Evolutionary conservation across 2,113 vertebrate genomes (phyloP).

Genomic region (Pardalotus punctatus): DNA sequence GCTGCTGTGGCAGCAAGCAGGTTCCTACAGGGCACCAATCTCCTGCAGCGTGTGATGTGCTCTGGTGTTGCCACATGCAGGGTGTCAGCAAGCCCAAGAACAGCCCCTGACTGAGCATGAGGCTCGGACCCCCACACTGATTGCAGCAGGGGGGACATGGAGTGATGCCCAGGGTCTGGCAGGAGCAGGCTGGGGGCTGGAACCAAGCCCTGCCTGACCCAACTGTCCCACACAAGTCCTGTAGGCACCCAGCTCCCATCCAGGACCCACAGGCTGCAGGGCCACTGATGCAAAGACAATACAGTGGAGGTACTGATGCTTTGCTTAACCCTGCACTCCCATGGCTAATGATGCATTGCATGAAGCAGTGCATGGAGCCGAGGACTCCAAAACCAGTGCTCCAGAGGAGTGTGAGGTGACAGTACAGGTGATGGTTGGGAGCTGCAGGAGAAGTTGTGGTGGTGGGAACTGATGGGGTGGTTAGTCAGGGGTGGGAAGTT

Average conservation of each 20-base stretch:
- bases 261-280: neutral
- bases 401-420: accelerated
- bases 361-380: accelerated
- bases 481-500: neutral
- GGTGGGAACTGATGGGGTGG: neutral
- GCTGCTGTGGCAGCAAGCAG: neutral
- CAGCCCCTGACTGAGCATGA: neutral
- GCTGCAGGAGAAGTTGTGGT: neutral
- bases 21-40: neutral
- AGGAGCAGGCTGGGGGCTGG: neutral
- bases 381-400: neutral
- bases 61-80: neutral
- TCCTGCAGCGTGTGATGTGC: accelerated
- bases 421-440: neutral
- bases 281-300: neutral
- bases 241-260: neutral
- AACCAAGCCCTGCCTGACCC: neutral
- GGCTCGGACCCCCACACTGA: accelerated
- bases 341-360: accelerated
- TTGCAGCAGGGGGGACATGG: neutral
- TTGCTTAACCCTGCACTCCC: neutral
- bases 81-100: neutral
- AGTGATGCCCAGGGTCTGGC: neutral
- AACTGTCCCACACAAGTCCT: neutral
- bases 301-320: neutral